phyloP scores from a whole-genome alignment of 2,888 invertebrate genomes.

The Netelia inedita region DNA sequence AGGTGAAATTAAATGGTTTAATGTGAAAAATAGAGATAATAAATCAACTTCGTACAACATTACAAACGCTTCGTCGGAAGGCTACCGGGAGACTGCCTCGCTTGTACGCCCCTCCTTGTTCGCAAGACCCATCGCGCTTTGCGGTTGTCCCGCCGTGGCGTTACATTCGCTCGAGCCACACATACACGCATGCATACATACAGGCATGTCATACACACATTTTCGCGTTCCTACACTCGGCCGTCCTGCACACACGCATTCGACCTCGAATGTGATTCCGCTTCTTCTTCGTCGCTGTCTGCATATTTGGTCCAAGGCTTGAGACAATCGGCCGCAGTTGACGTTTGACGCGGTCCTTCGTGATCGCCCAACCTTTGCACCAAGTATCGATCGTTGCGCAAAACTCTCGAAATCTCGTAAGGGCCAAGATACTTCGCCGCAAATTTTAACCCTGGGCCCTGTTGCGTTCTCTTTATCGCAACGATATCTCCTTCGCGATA shows the following conservation, averaged over 20 bases:
- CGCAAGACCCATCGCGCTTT: too few relatives aligned
- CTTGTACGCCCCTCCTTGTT: too few relatives aligned
- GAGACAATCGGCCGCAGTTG: conserved; percentile 62
- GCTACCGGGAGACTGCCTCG: too few relatives aligned
- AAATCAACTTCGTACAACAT: too few relatives aligned
- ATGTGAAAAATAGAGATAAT: too few relatives aligned
- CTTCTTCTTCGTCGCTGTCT: conserved; percentile 17
- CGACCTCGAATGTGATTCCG: conserved; percentile 36
- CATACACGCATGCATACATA: too few relatives aligned
- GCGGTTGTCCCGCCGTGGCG: too few relatives aligned
- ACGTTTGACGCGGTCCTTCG: conserved; percentile 58
- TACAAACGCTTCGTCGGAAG: too few relatives aligned
- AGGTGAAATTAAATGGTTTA: too few relatives aligned
- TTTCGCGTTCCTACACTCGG: conserved; percentile 37
- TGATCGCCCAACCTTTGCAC: conserved; percentile 60
- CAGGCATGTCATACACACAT: background rate
- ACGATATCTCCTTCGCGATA: conserved; percentile 67
- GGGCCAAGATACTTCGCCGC: conserved; percentile 67
- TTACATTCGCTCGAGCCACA: too few relatives aligned
- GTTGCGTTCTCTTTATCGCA: conserved; percentile 68
- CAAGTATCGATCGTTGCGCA: conserved; percentile 62
- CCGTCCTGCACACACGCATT: conserved; percentile 35
- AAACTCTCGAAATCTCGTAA: conserved; percentile 50
- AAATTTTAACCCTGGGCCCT: conserved; percentile 65
- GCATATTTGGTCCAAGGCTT: conserved; percentile 56